phyloP scores from a whole-genome alignment of 2,113 vertebrate species.

The Cephalopterus ornatus region DNA sequence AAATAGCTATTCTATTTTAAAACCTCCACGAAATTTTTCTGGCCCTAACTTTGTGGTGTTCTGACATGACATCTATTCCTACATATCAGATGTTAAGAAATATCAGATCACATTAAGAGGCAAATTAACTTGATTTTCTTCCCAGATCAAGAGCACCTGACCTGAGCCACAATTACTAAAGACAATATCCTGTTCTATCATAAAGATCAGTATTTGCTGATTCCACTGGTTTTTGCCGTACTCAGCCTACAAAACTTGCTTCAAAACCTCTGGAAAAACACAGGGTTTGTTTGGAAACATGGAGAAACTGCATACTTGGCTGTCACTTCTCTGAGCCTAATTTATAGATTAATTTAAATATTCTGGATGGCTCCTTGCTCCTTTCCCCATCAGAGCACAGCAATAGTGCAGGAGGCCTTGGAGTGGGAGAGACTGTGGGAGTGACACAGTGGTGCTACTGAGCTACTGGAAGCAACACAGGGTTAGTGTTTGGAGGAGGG shows the following conservation, averaged over 20 bases:
- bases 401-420: neutral
- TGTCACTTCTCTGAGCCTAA: neutral
- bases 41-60: neutral
- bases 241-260: neutral
- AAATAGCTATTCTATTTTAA: neutral
- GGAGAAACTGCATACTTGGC: neutral
- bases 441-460: neutral
- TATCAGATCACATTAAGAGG: neutral
- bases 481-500: neutral
- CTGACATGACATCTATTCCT: neutral
- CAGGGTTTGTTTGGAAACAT: fast-evolving
- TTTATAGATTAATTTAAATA: neutral
- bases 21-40: neutral
- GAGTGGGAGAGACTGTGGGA: neutral
- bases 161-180: neutral
- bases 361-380: neutral
- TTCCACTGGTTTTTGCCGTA: neutral
- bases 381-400: neutral
- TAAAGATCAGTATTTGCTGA: neutral
- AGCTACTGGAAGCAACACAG: neutral
- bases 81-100: neutral
- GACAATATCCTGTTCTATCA: neutral
- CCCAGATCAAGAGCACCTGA: neutral
- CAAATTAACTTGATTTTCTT: neutral
- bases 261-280: neutral